Evolutionary conservation across 2,113 vertebrate genomes (phyloP).

Genomic region (Oreochromis niloticus): DNA sequence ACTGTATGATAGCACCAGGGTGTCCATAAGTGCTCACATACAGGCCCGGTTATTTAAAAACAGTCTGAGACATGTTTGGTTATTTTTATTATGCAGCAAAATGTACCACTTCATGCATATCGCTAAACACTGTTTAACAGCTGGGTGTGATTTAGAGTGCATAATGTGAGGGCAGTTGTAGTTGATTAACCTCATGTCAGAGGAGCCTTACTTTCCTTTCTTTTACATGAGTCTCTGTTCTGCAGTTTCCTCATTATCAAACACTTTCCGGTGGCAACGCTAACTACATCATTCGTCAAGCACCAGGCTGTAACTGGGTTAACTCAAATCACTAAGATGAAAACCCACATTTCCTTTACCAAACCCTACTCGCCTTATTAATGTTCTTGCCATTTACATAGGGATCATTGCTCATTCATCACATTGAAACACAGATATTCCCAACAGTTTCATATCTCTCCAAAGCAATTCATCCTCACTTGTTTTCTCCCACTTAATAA

Average conservation of each 20-base stretch:
- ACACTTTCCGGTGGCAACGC: not conserved
- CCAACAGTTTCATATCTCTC: constrained; percentile 8
- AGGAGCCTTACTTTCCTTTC: not conserved
- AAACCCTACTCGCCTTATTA: not conserved
- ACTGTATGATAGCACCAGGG: not conserved
- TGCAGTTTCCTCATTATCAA: constrained; percentile 2
- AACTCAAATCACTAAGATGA: constrained; percentile 12
- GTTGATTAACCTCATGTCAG: not conserved
- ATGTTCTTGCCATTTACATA: not conserved
- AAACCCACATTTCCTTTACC: constrained; percentile 2
- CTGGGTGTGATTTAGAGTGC: not conserved
- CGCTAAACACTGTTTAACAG: not conserved
- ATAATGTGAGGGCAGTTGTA: not conserved
- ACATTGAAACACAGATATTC: constrained; percentile 28
- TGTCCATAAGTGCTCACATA: not conserved
- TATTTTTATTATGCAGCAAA: not conserved
- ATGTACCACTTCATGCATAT: not conserved
- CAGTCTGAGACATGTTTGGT: not conserved
- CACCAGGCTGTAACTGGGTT: constrained; percentile 17
- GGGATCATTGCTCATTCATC: constrained; percentile 39
- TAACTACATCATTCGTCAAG: not conserved
- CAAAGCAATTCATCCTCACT: constrained; percentile 16
- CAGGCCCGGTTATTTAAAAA: not conserved
- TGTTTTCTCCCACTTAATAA: constrained; percentile 17
- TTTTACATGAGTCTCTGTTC: not conserved